Evolutionary conservation across 2,113 vertebrate genomes (phyloP).

Genomic region (Phoenicopterus ruber): DNA sequence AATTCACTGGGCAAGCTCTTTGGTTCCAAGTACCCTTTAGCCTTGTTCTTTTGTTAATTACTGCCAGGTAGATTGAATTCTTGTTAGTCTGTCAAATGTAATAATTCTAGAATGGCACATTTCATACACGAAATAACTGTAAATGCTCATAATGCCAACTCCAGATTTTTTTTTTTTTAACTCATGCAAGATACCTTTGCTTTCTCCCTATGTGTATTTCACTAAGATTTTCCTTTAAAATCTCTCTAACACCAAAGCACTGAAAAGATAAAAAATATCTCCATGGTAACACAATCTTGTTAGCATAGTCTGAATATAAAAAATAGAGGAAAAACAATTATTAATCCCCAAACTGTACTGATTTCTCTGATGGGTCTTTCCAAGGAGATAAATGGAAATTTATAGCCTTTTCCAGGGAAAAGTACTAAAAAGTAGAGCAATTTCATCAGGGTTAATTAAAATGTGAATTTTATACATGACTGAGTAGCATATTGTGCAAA

Average conservation of each 20-base stretch:
- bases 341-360: not conserved
- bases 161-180: not conserved
- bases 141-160: not conserved
- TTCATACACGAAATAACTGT: not conserved
- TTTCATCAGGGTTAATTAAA: not conserved
- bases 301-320: not conserved
- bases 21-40: not conserved
- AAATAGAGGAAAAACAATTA: not conserved
- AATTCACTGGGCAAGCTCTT: not conserved
- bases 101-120: not conserved
- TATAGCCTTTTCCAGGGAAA: not conserved
- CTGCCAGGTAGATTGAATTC: not conserved
- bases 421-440: not conserved
- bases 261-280: not conserved
- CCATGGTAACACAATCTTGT: not conserved
- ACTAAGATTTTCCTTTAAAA: not conserved
- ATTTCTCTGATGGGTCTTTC: not conserved
- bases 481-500: not conserved
- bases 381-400: not conserved
- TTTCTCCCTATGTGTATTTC: not conserved
- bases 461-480: not conserved
- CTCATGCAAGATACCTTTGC: not conserved
- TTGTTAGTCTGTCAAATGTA: not conserved
- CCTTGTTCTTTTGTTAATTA: not conserved
- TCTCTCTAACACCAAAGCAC: not conserved